phyloP scores from a whole-genome alignment of 2,113 vertebrate species.

The Neogale vison region DNA sequence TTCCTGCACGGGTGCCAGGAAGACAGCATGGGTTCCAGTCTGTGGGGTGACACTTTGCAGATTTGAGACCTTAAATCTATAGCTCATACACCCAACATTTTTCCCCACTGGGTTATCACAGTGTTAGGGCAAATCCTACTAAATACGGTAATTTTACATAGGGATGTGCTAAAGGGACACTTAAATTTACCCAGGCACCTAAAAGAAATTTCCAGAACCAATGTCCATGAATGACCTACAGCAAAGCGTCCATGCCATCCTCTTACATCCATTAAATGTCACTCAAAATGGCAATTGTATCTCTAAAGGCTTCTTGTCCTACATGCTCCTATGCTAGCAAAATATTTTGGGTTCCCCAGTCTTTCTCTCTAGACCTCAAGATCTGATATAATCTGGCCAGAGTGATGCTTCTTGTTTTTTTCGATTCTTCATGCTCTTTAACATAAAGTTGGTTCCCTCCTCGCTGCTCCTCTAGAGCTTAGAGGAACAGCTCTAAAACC shows the following conservation, averaged over 20 bases:
- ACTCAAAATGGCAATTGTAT: rapidly evolving
- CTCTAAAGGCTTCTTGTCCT: too few relatives aligned
- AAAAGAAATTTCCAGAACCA: neutral
- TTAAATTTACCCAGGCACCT: neutral
- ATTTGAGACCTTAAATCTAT: too few relatives aligned
- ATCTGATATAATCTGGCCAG: too few relatives aligned
- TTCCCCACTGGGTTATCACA: rapidly evolving
- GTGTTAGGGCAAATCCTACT: rapidly evolving
- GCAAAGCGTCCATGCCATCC: rapidly evolving
- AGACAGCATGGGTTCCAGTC: rapidly evolving
- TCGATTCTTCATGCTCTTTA: neutral
- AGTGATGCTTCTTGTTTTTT: neutral
- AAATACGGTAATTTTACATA: neutral
- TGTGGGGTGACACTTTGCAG: too few relatives aligned
- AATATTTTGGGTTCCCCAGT: neutral
- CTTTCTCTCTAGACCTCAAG: neutral
- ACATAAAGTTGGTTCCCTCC: rapidly evolving
- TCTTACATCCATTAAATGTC: neutral
- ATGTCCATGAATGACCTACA: rapidly evolving
- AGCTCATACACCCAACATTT: neutral
- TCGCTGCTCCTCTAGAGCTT: too few relatives aligned
- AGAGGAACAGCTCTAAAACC: neutral
- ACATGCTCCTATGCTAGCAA: rapidly evolving
- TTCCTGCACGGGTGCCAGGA: rapidly evolving
- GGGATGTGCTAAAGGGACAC: rapidly evolving